Evolutionary conservation across 37 sponge, comb jelly and placozoan species (phyloP), one percentile per base, ranked within the genome.

Genomic region (Halichondria panicea): DNA sequence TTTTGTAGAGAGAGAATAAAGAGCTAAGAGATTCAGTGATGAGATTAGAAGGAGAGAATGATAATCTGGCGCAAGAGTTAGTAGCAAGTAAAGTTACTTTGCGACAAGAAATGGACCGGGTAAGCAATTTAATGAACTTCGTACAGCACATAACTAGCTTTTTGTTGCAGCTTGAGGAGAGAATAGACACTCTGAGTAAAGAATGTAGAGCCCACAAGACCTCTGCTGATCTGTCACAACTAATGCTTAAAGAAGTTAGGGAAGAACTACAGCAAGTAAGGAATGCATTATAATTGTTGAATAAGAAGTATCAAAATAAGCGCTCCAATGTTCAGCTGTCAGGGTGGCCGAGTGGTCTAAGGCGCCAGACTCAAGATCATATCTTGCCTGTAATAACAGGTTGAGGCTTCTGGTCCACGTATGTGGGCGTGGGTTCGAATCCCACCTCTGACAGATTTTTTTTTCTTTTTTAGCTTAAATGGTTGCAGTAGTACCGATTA

Each of bases 341-440:
- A 96, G 97, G 94, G 88, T 96, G 97, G 93, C 97, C 94, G 97
- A 95, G 96, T 82, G 96, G 96, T 95, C 96, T 95, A 95, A 95
- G 96, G 96, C 93, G 96, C 93, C 96, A 95, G 97, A 93, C 92
- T 96, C 97, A 96, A 94, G 97, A 37, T 62, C 48, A 83, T 45
- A 55, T 54, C 88, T 93, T 90, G 81, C 86, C 66, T 82, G 75
- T 60, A 54, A 55, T 64, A 46, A 63, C 72, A 65, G 77, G 67
- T 77, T 67, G 59, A 89, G 92, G 40, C 65, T 94, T 97, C 98
- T 97, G 98, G 95, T 97, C 98, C 93, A 94, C 95, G 95, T 89
- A 97, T 94, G 95, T 94, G 93, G 98, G 97, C 97, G 97, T 96
- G 97, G 97, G 97, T 96, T 96, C 97, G 88, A 96, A 96, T 96